phyloP scores from a whole-genome alignment of 2,888 invertebrate genomes.

The Thera obeliscata region DNA sequence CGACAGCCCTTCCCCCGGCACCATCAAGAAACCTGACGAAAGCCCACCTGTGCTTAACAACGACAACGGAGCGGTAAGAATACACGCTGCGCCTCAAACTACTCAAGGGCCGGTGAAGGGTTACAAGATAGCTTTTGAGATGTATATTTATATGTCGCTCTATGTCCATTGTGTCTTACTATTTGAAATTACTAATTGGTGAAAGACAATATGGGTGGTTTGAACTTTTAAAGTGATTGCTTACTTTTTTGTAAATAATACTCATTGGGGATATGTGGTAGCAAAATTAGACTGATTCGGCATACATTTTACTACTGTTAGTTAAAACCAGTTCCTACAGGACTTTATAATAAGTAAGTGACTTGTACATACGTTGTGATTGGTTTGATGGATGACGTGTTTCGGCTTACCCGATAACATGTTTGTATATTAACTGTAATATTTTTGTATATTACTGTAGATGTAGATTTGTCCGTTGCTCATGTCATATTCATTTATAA shows the following conservation, averaged over 20 bases:
- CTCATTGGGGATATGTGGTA: not conserved
- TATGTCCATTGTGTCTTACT: slow-evolving; percentile 30
- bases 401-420: slow-evolving; percentile 40
- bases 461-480: slow-evolving; percentile 17
- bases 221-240: slow-evolving; percentile 7
- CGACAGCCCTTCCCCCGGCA: slow-evolving; percentile 55
- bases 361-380: slow-evolving; percentile 66
- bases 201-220: slow-evolving; percentile 30
- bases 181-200: slow-evolving; percentile 37
- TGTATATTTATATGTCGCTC: slow-evolving; percentile 34
- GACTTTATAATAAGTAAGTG: slow-evolving; percentile 14
- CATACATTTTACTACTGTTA: not conserved
- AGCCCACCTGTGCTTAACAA: slow-evolving; percentile 41
- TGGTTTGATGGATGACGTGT: slow-evolving; percentile 45
- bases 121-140: slow-evolving; percentile 13
- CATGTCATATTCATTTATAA: slow-evolving; percentile 17
- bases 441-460: slow-evolving; percentile 10
- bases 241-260: slow-evolving; percentile 28
- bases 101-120: slow-evolving; percentile 6
- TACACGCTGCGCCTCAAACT: not conserved
- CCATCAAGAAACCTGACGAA: slow-evolving; percentile 57
- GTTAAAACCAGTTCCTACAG: not conserved
- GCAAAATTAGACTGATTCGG: slow-evolving; percentile 22
- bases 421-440: slow-evolving; percentile 32
- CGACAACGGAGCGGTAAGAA: slow-evolving; percentile 60